Evolutionary conservation across 2,888 invertebrate species (phyloP).

Genomic region (Lycocerus yunnanus): DNA sequence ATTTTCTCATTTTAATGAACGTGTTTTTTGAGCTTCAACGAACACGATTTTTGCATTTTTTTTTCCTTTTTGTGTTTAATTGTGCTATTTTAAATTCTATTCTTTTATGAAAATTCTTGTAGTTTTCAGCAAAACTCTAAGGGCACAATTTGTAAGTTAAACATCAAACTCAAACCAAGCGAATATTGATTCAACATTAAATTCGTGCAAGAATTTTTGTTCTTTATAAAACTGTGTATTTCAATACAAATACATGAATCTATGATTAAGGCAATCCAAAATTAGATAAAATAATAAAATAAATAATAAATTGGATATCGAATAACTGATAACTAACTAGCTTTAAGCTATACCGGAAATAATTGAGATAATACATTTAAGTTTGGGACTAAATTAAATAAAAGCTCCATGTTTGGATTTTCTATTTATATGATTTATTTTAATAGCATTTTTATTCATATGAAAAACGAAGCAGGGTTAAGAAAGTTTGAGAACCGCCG

Average conservation of each 20-base stretch:
- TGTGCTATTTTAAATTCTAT: neutral
- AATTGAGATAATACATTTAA: neutral
- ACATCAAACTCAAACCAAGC: neutral
- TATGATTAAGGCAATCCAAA: neutral
- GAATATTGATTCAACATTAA: neutral
- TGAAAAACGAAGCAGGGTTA: neutral
- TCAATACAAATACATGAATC: neutral
- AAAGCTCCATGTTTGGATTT: neutral
- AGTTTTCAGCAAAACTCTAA: neutral
- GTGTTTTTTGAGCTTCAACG: neutral
- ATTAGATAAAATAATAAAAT: neutral
- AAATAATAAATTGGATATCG: neutral
- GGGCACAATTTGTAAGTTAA: neutral
- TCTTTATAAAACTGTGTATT: neutral
- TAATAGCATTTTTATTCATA: neutral
- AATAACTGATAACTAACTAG: neutral
- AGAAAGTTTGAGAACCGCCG: neutral
- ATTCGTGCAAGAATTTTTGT: neutral
- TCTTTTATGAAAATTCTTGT: neutral
- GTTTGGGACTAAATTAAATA: neutral
- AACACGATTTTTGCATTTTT: neutral
- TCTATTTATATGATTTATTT: neutral
- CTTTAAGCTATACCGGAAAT: neutral
- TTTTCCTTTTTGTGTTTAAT: neutral
- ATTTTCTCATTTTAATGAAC: neutral